Percentiles rank a stretch among this genome's conserved stretches.
Conservation (phyloP, 2,113 vertebrate genomes). For the Andinoacara biseriatus region DNA sequence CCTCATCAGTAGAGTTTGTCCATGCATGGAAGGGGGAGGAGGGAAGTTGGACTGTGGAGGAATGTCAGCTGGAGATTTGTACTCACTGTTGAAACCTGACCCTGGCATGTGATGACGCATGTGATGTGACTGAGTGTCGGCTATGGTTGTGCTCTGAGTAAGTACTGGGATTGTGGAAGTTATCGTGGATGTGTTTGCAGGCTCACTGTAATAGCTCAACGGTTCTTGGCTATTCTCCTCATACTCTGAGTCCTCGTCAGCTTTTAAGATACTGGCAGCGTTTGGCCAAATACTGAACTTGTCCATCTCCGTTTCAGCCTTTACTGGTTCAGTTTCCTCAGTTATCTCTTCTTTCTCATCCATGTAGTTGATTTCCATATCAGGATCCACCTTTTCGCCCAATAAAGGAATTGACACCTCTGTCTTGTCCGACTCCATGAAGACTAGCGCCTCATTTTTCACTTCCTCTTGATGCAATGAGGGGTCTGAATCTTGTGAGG, state of each 20-base stretch:
- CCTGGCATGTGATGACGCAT: slow-evolving; percentile 62
- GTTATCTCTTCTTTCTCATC: slow-evolving; percentile 61
- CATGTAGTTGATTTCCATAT: slow-evolving; percentile 75
- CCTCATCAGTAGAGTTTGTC: slow-evolving; percentile 64
- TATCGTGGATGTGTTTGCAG: slow-evolving; percentile 52
- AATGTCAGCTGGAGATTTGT: slow-evolving; percentile 69
- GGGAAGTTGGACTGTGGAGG: slow-evolving; percentile 73
- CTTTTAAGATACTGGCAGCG: slow-evolving; percentile 81
- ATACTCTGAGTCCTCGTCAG: slow-evolving; percentile 59
- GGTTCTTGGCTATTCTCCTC: slow-evolving; percentile 67
- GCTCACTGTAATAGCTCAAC: slow-evolving; percentile 62
- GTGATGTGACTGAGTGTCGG: slow-evolving; percentile 71
- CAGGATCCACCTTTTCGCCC: slow-evolving; percentile 80
- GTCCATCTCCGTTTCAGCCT: slow-evolving; percentile 69
- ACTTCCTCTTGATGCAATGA: slow-evolving; percentile 41
- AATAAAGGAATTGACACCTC: slow-evolving; percentile 80
- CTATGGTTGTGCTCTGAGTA: slow-evolving; percentile 66
- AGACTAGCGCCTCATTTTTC: slow-evolving; percentile 62
- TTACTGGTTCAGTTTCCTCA: slow-evolving; percentile 45
- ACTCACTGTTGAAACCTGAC: slow-evolving; percentile 68
- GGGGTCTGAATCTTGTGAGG: slow-evolving; percentile 34
- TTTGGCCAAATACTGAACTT: slow-evolving; percentile 83
- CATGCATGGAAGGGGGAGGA: slow-evolving; percentile 65
- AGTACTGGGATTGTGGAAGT: slow-evolving; percentile 73
- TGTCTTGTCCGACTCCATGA: slow-evolving; percentile 57